These are phyloP conservation scores for Drosophila cardini DNA, from an alignment of 1,140 invertebrate species.

Conservation along the genomic window DNA sequence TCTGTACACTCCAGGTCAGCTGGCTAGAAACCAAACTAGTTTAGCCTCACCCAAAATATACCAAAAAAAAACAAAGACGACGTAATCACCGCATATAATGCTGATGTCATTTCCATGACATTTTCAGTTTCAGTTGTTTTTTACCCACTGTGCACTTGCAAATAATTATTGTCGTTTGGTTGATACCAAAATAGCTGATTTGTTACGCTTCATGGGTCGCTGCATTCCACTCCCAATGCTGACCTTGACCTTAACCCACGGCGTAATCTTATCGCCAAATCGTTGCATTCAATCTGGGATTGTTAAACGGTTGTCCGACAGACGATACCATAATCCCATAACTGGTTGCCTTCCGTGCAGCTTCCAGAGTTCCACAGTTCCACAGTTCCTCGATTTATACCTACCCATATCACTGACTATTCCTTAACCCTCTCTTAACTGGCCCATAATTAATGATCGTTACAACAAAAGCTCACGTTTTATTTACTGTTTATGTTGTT, in stretches of 20 bases:
- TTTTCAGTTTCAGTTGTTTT: too few species aligned
- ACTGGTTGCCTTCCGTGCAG: slow-evolving; percentile 22
- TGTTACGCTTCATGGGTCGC: slow-evolving; percentile 40
- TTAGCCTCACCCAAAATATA: slow-evolving; percentile 41
- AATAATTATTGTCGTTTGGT: slow-evolving; percentile 7
- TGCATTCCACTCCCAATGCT: neutral
- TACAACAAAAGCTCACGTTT: slow-evolving; percentile 73
- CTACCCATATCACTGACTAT: neutral
- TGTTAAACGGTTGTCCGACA: slow-evolving; percentile 53
- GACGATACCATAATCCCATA: slow-evolving; percentile 28
- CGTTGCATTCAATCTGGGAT: slow-evolving; percentile 30
- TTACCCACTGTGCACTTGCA: slow-evolving; percentile 8
- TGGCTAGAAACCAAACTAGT: slow-evolving; percentile 13
- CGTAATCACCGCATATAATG: slow-evolving; percentile 25
- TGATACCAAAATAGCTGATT: slow-evolving; percentile 22
- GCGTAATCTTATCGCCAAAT: slow-evolving; percentile 41
- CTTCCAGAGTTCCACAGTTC: slow-evolving; percentile 35
- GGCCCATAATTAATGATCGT: slow-evolving; percentile 71
- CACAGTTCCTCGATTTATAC: neutral
- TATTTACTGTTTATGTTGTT: slow-evolving; percentile 75
- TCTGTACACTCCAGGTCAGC: neutral
- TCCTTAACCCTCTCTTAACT: slow-evolving; percentile 43
- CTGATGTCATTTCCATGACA: slow-evolving; percentile 33
- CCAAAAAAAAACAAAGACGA: slow-evolving; percentile 10
- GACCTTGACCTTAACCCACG: slow-evolving; percentile 44